Evolutionary conservation across 2,113 vertebrate genomes (phyloP).

Genomic region (Psilopogon haemacephalus): DNA sequence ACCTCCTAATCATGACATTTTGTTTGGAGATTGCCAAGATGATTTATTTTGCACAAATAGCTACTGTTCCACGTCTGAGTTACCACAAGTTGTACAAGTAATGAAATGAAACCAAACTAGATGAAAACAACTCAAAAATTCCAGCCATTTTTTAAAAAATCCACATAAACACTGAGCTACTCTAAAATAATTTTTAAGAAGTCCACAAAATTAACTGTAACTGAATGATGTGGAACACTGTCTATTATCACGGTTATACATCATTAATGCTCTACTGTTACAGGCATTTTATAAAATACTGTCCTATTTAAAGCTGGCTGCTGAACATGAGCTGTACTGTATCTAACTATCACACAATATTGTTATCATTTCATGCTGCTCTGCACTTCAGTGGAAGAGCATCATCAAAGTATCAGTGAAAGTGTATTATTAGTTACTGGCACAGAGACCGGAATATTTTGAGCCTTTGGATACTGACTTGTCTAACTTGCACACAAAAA

Average conservation of each 20-base stretch:
- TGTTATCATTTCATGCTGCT: neutral
- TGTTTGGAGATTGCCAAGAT: neutral
- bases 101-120: neutral
- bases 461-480: neutral
- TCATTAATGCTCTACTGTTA: neutral
- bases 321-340: neutral
- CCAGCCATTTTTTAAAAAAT: too few relatives aligned
- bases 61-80: neutral
- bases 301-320: neutral
- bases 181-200: neutral
- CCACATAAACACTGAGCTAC: neutral
- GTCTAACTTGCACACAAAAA: neutral
- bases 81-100: neutral
- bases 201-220: neutral
- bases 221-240: neutral
- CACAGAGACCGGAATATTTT: neutral
- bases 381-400: neutral
- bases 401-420: constrained; percentile 46
- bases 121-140: neutral
- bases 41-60: neutral
- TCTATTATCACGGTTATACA: neutral
- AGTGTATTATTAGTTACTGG: constrained; percentile 42
- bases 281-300: neutral
- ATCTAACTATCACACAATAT: neutral
- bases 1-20: neutral